These are phyloP conservation scores for Macrobrachium rosenbergii DNA, from an alignment of 1,140 invertebrate genomes.

Conservation along the genomic window DNA sequence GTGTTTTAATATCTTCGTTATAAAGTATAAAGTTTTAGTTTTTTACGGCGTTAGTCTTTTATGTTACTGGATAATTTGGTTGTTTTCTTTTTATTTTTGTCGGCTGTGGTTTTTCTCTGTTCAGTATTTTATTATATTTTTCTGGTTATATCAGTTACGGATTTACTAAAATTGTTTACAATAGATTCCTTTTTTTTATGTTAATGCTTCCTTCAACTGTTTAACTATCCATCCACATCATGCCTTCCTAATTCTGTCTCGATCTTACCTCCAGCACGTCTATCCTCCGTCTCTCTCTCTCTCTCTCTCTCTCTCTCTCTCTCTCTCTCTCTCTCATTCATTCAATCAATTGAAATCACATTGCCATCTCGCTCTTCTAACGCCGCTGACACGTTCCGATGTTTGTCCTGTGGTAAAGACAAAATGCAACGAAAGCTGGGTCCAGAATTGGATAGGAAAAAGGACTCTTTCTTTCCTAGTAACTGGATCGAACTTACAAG, in stretches of 20 bases:
- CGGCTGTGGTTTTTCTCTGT: neutral
- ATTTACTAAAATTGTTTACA: neutral
- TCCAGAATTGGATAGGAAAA: conserved; percentile 11
- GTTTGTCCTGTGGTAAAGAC: conserved; percentile 41
- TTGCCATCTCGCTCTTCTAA: conserved; percentile 11
- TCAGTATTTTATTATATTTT: neutral
- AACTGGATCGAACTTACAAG: conserved; percentile 14
- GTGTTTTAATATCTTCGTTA: neutral
- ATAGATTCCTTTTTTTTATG: neutral
- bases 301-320: neutral
- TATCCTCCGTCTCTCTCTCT: neutral
- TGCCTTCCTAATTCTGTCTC: neutral
- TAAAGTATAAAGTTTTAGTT: neutral
- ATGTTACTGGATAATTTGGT: neutral
- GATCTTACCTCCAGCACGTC: neutral
- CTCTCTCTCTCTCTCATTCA: conserved; percentile 15
- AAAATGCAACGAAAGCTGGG: conserved; percentile 20
- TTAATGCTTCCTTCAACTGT: neutral
- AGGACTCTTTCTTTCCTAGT: conserved; percentile 33
- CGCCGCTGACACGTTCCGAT: conserved; percentile 26
- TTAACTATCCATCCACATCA: too few relatives aligned
- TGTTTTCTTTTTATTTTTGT: neutral
- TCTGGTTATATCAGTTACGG: neutral
- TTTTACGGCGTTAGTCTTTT: too few relatives aligned
- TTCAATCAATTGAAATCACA: conserved; percentile 47